Evolutionary conservation across 2,113 vertebrate species (phyloP), one percentile per base, ranked within the genome.

Genomic region (Brevimyrus niger): DNA sequence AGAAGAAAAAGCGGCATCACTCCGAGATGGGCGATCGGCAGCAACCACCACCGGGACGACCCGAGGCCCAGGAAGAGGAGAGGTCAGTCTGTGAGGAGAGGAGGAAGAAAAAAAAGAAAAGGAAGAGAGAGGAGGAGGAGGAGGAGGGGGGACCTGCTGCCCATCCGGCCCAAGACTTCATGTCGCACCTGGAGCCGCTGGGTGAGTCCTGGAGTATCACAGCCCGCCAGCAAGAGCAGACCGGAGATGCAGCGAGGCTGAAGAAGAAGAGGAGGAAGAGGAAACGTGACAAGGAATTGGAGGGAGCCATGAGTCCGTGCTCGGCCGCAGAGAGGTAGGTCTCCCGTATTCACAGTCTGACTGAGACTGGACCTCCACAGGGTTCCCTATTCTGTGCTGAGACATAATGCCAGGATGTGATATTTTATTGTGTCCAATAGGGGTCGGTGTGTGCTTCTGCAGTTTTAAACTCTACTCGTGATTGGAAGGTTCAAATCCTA

Each of bases 151-250:
- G 87, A 80, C 88, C 90, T 19, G 7, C 50, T 47, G 69, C 23
- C 27, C 80, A 55, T 50, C 87, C 19, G 31, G 90, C 88, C 82
- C 90, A 89, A 15, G 91, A 88, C 0, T 89, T 94, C 58, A 80
- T n/a, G 8, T 93, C 94, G 35, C 95, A 94, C 85, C 89, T 55
- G 53, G 53, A 55, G 19, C 19, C 53, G 96, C 38, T 95, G 15
- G 92, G 93, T 0, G 94, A 95, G 51, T 89, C 93, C 17, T 95
- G 95, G 95, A 94, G 92, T 51, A 90, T 96, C 1, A 88, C 87
- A 0, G n/a, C 92, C 8, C 73, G 88, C 38, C 91, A 23, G 2
- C 0, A 80, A 21, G 89, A 91, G 11, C 89, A 89, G 48, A 88
- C 17, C 17, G 5, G 1, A 2, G 91, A 92, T 53, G 89, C 85